Conservation (phyloP, 1,140 invertebrate species). For the Drosophila sechellia region DNA sequence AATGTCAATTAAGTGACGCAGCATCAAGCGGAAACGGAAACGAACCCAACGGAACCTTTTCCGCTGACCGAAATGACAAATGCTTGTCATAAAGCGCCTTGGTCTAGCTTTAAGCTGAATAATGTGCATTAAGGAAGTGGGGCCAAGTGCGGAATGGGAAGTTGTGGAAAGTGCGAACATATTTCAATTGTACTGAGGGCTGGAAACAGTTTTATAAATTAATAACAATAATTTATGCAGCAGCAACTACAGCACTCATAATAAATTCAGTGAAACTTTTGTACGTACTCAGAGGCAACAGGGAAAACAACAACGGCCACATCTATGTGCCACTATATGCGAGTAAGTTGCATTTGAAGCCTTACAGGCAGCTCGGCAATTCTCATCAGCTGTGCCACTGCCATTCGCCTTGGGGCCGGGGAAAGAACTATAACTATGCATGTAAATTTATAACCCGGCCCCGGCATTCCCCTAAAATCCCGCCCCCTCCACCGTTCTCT, state of each 20-base stretch:
- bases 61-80: conserved; percentile 27
- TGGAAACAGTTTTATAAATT: conserved; percentile 76
- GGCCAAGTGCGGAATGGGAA: conserved; percentile 8
- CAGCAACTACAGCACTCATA: conserved; percentile 69
- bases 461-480: conserved; percentile 13
- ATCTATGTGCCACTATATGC: conserved; percentile 23
- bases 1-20: conserved; percentile 35
- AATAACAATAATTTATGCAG: conserved; percentile 81
- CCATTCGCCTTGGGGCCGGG: conserved; percentile 31
- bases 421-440: conserved; percentile 59
- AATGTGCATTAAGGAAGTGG: conserved; percentile 18
- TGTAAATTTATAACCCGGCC: conserved; percentile 70
- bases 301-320: conserved; percentile 46
- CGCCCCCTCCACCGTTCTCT: not conserved
- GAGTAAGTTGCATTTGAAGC: conserved; percentile 61
- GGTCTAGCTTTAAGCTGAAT: conserved; percentile 1
- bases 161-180: conserved; percentile 36
- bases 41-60: conserved; percentile 1
- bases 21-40: conserved; percentile 33
- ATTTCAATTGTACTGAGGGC: conserved; percentile 61
- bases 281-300: conserved; percentile 55
- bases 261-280: conserved; percentile 75
- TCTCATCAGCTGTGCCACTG: conserved; percentile 52
- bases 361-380: conserved; percentile 52
- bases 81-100: conserved; percentile 18